These are phyloP conservation scores for Apocheima hispidaria DNA, from an alignment of 2,888 invertebrate species.

Conservation along the genomic window DNA sequence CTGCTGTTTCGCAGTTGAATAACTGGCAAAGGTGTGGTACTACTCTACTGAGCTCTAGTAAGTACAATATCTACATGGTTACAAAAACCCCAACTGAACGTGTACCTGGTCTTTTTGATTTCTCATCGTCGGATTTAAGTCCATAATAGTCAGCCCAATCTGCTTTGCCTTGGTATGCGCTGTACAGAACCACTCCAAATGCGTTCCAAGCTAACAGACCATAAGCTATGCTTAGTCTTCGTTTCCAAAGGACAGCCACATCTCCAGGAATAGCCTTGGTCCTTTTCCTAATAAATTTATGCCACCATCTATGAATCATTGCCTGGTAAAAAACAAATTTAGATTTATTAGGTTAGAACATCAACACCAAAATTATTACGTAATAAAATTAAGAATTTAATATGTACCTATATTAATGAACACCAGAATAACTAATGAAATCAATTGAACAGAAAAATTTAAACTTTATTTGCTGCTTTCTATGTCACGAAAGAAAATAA, in stretches of 20 bases:
- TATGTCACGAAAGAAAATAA: too few relatives aligned
- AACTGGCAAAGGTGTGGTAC: too few relatives aligned
- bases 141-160: slow-evolving; percentile 90
- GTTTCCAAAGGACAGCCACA: slow-evolving; percentile 87
- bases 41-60: too few relatives aligned
- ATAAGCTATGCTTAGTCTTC: slow-evolving; percentile 87
- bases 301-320: slow-evolving; percentile 78
- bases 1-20: too few relatives aligned
- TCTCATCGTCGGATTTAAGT: slow-evolving; percentile 87
- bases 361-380: not conserved
- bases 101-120: slow-evolving; percentile 85
- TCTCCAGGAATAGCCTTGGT: slow-evolving; percentile 77
- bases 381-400: not conserved
- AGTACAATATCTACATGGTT: too few relatives aligned
- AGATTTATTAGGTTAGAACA: slow-evolving; percentile 14
- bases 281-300: slow-evolving; percentile 71
- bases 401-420: not conserved
- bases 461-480: not conserved
- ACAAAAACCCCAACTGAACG: not conserved
- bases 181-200: slow-evolving; percentile 88
- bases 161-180: slow-evolving; percentile 85
- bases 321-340: slow-evolving; percentile 14
- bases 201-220: slow-evolving; percentile 90
- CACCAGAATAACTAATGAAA: not conserved
- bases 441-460: not conserved